These are phyloP conservation scores for Ephialtes manifestator DNA, from an alignment of 2,888 invertebrate genomes.

Conservation along the genomic window DNA sequence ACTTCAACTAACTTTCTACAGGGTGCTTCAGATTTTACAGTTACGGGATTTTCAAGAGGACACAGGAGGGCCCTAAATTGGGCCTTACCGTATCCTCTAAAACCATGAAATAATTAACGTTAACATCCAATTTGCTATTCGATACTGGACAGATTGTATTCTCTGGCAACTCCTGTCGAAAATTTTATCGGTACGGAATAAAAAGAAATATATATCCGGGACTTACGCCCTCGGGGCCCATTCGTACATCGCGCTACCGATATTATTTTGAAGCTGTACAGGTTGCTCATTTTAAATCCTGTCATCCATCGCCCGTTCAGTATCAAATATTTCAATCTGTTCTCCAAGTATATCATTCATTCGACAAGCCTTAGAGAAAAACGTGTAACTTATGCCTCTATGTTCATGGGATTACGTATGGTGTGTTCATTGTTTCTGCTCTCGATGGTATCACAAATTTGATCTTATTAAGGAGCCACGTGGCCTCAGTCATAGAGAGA, in stretches of 20 bases:
- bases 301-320: background rate
- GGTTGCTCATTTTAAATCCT: background rate
- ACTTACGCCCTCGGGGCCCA: background rate
- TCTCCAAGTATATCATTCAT: background rate
- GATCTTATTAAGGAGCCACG: slow-evolving; percentile 65
- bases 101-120: background rate
- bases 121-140: background rate
- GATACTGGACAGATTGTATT: background rate
- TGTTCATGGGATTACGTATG: background rate
- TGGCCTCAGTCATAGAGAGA: slow-evolving; percentile 34
- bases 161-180: background rate
- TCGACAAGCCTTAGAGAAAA: slow-evolving; percentile 9
- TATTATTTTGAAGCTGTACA: background rate
- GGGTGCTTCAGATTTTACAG: background rate
- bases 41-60: background rate
- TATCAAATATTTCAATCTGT: slow-evolving; percentile 21
- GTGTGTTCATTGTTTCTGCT: slow-evolving; percentile 34
- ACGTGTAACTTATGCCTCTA: background rate
- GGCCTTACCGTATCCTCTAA: background rate
- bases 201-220: background rate
- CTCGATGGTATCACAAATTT: slow-evolving; percentile 58
- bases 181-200: background rate
- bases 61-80: background rate
- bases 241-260: background rate
- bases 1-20: no score